Evolutionary conservation across 2,113 vertebrate species (phyloP), one percentile per base, ranked within the genome.

Genomic region (Murina feae): DNA sequence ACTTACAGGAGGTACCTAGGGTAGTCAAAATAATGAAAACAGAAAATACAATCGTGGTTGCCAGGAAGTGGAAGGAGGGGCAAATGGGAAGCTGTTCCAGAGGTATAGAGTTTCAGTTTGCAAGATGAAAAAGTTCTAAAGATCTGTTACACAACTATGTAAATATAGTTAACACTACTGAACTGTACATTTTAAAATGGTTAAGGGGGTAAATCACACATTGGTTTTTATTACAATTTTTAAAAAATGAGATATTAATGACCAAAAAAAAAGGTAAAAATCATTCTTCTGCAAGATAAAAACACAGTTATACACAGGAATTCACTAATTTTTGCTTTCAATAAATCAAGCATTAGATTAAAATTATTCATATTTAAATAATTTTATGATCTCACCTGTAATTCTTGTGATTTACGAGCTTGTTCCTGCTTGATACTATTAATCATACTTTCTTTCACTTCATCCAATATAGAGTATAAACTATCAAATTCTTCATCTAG

Each of bases 401-500:
- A 98, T 97, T 98, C 98, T 9, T 98, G 98, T 78, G 99, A 98
- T 97, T 99, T 99, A 79, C 95, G 98, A 78, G 97, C 96, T 68
- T 98, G 98, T 83, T 99, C 99, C 93, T 99, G 98, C 86, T 98
- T 99, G 91, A 99, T 99, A 89, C 96, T 95, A 47, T 81, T 98
- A 74, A 98, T 78, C 98, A 99, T 99, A 76, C 96, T 98, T 79
- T 98, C 99, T 80, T 99, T 99, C 97, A 98, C 98, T 72, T 99
- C 99, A 58, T 99, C 98, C 80, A 99, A 55, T 51, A 99, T 78
- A 71, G 99, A 98, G 78, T 98, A 98, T 4, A 99, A 97, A 68
- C 98, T 97, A 94, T 99, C 99, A 97, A 99, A 99, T 95, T 99
- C 99, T 97, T 98, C 98, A 97, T 99, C 99, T 94, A 99, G 96